Evolutionary conservation across 2,888 invertebrate species (phyloP), one percentile per base, ranked within the genome.

Genomic region (Carpatolechia fugitivella): DNA sequence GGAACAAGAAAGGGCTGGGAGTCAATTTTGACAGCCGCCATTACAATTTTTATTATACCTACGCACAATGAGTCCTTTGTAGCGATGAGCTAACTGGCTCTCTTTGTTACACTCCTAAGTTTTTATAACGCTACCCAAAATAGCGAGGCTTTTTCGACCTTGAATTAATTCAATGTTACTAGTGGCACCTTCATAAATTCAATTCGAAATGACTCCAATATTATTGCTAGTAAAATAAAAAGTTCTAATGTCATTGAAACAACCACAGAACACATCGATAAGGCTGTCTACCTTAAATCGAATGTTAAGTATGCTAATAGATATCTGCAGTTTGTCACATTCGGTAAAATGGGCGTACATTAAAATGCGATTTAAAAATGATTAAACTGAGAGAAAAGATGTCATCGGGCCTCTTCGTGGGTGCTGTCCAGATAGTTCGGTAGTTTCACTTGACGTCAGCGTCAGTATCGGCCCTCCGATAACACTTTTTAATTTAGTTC

Each of bases 1-100:
- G 89, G 88, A 89, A 86, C 85, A 86, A 88, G 87, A 90, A 89
- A 88, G 88, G 88, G 88, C 85, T 80, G 74, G 71, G 74, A 80
- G 80, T 76, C 10, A 69, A 82, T 66, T 85, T 82, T 79, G 80
- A 78, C 80, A 79, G 72, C 64, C 60, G 72, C 72, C 72, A 74
- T 73, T 74, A 68, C 70, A 69, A 78, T 75, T 76, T 78, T 82
- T 80, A 78, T 82, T 78, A 72, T 73, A 62, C 60, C 60, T 31
- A 44, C 66, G 60, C 59, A 82, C 78, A 80, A 80, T 73, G 67
- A 60, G 62, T 65, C 70, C 66, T 76, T 76, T 77, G 72, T 72
- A 60, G 64, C 62, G 65, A 73, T 64, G 67, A 70, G 70, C 72
- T 74, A 64, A 66, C 74, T 74, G 72, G 75, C 71, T 72, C 73